Conservation (phyloP, 2,888 invertebrate species). For the Melanostoma mellinum region DNA sequence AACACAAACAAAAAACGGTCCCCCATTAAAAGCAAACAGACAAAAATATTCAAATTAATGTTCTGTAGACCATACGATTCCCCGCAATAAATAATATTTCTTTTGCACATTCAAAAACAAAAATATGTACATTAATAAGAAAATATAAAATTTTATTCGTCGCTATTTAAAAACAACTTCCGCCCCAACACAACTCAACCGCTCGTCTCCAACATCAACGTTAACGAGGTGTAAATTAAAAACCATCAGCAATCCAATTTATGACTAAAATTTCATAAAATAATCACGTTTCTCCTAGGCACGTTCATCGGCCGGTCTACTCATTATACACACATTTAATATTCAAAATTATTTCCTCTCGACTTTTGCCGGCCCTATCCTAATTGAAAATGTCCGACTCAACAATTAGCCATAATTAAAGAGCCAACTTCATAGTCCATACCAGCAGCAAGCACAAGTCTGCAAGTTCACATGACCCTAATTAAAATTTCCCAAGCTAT, state of each 20-base stretch:
- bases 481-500: constrained; percentile 20
- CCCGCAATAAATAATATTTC: too few species aligned
- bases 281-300: neutral
- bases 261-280: constrained; percentile 5
- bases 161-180: neutral
- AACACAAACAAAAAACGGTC: too few species aligned
- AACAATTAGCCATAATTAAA: constrained; percentile 49
- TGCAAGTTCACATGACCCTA: constrained; percentile 24
- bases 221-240: constrained; percentile 25
- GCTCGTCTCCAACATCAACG: neutral
- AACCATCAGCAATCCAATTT: constrained; percentile 14
- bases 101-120: too few species aligned
- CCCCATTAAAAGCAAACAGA: too few species aligned
- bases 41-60: too few species aligned
- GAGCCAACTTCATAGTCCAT: constrained; percentile 16
- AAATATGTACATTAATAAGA: too few species aligned
- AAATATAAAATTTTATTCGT: neutral
- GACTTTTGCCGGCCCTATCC: constrained; percentile 1
- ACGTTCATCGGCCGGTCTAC: constrained; percentile 22
- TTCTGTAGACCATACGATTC: too few species aligned
- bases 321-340: constrained; percentile 18
- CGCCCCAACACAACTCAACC: neutral
- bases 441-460: neutral
- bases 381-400: constrained; percentile 49
- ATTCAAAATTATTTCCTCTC: neutral